Conservation (phyloP, 2,888 invertebrate species). For the Chirona hameri region DNA sequence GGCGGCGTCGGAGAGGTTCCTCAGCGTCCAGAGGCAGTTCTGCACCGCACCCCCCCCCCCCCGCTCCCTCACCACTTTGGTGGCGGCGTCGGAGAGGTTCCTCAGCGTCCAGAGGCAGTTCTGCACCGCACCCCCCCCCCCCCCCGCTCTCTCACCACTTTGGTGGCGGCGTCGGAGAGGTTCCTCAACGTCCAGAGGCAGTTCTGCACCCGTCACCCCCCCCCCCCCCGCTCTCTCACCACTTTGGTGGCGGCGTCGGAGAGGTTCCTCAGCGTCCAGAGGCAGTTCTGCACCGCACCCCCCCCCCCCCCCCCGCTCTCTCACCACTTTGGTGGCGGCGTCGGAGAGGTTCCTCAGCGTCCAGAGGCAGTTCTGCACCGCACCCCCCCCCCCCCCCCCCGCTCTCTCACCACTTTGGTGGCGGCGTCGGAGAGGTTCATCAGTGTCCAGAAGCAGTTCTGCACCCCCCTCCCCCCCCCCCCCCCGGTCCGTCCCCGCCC, state of each 20-base stretch:
- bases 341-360: conserved; percentile 96
- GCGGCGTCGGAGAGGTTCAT: conserved; percentile 98
- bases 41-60: no score
- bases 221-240: conserved; percentile 44
- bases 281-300: conserved; percentile 60
- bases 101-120: conserved; percentile 90
- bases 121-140: conserved; percentile 52
- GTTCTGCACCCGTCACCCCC: conserved; percentile 51
- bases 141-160: conserved; percentile 52
- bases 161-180: conserved; percentile 96
- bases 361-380: conserved; percentile 79
- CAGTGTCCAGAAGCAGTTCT: conserved; percentile 84
- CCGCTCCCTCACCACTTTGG: conserved; percentile 59
- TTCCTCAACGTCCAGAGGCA: conserved; percentile 98
- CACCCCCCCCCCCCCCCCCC: no score
- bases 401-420: conserved; percentile 63
- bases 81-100: conserved; percentile 97
- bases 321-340: conserved; percentile 81
- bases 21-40: no score
- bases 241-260: conserved; percentile 95
- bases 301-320: not conserved
- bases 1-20: no score
- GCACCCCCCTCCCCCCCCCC: conserved; percentile 51
- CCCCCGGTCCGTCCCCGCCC: no score
- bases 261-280: conserved; percentile 97